A percentile compares a stretch with the other conserved stretches of the same genome.
Conservation (phyloP, 2,113 vertebrate genomes). For the Emydura subglobosa region DNA sequence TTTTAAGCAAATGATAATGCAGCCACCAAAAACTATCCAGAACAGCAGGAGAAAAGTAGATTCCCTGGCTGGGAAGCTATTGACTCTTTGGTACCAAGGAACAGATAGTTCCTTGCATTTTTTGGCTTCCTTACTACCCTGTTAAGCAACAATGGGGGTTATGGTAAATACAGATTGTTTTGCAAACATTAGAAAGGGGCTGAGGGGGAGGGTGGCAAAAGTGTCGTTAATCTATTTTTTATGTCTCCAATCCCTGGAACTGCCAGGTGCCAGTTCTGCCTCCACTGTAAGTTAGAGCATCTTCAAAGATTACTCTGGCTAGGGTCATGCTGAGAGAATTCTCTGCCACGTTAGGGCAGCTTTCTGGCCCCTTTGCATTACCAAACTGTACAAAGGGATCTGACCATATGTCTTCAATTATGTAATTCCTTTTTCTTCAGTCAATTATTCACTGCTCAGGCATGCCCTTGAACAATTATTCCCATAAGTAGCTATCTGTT, state of each 20-base stretch:
- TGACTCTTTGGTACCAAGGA: background rate
- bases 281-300: too few species aligned
- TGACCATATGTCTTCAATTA: background rate
- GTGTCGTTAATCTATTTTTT: too few species aligned
- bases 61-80: background rate
- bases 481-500: background rate
- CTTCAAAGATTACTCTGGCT: too few species aligned
- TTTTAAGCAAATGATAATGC: background rate
- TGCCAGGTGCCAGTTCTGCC: too few species aligned
- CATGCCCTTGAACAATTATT: background rate
- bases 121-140: background rate
- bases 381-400: too few species aligned
- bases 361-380: too few species aligned
- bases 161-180: too few species aligned
- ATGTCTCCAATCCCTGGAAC: too few species aligned
- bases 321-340: too few species aligned
- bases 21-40: background rate
- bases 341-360: too few species aligned
- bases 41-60: background rate
- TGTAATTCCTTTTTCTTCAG: background rate
- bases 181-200: too few species aligned
- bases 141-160: background rate
- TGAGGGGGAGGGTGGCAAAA: too few species aligned
- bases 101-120: background rate
- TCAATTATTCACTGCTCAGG: background rate